Conservation (phyloP, 2,797 vertebrate species). For the Tapirus indicus region DNA sequence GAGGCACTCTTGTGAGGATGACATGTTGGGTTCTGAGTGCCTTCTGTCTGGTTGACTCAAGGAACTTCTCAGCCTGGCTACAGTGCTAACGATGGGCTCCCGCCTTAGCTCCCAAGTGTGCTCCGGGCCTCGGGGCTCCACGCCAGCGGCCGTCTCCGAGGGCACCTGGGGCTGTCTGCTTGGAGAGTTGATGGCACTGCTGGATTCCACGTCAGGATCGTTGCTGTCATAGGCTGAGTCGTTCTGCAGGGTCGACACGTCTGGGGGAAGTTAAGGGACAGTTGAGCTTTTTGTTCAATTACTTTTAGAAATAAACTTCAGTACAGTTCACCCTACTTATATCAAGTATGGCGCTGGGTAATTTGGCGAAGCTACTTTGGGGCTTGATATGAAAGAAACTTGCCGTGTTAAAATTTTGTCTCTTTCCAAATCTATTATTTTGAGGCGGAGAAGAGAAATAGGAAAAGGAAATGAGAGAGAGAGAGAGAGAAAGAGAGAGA, state of each 20-base stretch:
- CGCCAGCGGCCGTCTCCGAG: neutral
- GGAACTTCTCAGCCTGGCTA: slow-evolving; percentile 82
- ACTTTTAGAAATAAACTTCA: neutral
- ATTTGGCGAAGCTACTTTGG: neutral
- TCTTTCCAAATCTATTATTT: neutral
- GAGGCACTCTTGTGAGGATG: slow-evolving; percentile 78
- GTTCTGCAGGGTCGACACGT: slow-evolving; percentile 91
- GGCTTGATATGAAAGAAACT: neutral
- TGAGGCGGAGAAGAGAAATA: neutral
- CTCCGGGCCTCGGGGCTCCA: slow-evolving; percentile 25
- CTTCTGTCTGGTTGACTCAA: slow-evolving; percentile 89
- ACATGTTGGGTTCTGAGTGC: slow-evolving; percentile 94
- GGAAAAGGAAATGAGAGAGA: neutral
- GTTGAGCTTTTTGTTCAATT: slow-evolving; percentile 35
- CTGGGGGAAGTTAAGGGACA: slow-evolving; percentile 87
- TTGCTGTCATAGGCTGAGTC: slow-evolving; percentile 97
- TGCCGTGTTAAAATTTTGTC: neutral
- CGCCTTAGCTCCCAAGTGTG: slow-evolving; percentile 31
- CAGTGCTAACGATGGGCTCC: slow-evolving; percentile 78
- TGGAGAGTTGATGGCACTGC: slow-evolving; percentile 52
- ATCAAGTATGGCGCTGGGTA: neutral
- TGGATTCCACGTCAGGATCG: slow-evolving; percentile 92
- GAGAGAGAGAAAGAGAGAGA: neutral
- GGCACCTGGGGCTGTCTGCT: slow-evolving; percentile 57
- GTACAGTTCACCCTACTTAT: neutral